Percentiles rank a stretch among this genome's conserved stretches.
Evolutionary conservation across 2,113 vertebrate genomes (phyloP).

Genomic region (Podilymbus podiceps): DNA sequence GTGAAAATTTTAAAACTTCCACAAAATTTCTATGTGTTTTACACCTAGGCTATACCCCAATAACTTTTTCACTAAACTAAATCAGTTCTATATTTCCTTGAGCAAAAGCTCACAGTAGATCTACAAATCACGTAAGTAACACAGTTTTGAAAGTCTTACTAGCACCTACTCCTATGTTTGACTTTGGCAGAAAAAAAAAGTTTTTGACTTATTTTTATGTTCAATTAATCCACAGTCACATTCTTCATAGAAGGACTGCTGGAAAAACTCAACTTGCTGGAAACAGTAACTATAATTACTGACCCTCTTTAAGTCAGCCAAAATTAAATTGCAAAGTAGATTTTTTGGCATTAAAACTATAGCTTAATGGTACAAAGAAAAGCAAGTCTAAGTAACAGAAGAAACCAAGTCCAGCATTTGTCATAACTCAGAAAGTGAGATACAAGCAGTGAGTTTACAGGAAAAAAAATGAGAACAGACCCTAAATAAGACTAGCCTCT

Average conservation of each 20-base stretch:
- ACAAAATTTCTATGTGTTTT: not conserved
- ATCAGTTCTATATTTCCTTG: not conserved
- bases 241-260: conserved; percentile 45
- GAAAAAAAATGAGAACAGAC: not conserved
- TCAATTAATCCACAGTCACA: conserved; percentile 45
- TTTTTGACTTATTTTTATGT: conserved; percentile 11
- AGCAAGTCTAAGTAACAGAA: not conserved
- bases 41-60: not conserved
- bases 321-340: conserved; percentile 34
- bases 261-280: conserved; percentile 62
- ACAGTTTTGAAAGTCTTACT: not conserved
- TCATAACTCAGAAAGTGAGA: not conserved
- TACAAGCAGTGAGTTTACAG: not conserved
- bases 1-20: not conserved
- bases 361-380: not conserved
- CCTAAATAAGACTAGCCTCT: not conserved
- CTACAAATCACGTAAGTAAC: conserved; percentile 5
- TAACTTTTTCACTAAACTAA: not conserved
- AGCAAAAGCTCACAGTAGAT: not conserved
- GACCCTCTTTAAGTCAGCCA: conserved; percentile 34
- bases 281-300: conserved; percentile 53
- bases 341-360: conserved; percentile 13
- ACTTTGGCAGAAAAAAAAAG: conserved; percentile 15
- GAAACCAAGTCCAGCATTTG: not conserved
- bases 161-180: conserved; percentile 1